Evolutionary conservation across 2,888 invertebrate species (phyloP).

Genomic region (Deilephila porcellus): DNA sequence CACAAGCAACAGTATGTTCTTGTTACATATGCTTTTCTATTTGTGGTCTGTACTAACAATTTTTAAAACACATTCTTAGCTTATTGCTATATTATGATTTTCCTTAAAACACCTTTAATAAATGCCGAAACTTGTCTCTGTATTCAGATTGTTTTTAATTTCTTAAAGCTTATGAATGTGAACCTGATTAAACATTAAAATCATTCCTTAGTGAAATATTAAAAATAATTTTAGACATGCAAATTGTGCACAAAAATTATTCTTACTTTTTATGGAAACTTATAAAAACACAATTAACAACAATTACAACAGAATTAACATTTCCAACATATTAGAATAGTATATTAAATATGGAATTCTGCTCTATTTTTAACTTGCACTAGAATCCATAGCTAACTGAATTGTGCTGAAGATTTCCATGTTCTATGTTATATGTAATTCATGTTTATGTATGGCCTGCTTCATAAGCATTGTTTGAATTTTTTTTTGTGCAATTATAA

Average conservation of each 20-base stretch:
- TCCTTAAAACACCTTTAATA: background rate
- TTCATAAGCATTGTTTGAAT: slow-evolving; percentile 37
- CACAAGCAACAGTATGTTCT: background rate
- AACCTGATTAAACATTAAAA: background rate
- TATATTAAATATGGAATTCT: slow-evolving; percentile 16
- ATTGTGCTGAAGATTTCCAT: slow-evolving; percentile 36
- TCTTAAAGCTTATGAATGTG: background rate
- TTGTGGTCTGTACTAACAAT: slow-evolving; percentile 1
- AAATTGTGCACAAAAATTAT: slow-evolving; percentile 25
- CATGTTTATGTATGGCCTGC: slow-evolving; percentile 40
- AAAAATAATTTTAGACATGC: background rate
- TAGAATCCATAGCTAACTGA: background rate
- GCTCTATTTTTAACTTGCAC: slow-evolving; percentile 7
- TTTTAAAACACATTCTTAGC: slow-evolving; percentile 13
- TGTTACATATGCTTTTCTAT: background rate
- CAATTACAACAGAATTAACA: background rate
- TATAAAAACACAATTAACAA: background rate
- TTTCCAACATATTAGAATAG: slow-evolving; percentile 20
- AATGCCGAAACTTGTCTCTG: slow-evolving; percentile 2
- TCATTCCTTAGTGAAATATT: slow-evolving; percentile 4
- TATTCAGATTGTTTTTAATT: slow-evolving; percentile 6
- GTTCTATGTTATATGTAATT: slow-evolving; percentile 40
- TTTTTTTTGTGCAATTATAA: background rate
- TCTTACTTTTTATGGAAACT: background rate
- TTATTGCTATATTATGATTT: slow-evolving; percentile 6